Evolutionary conservation across 1,140 invertebrate species (phyloP), one percentile per base, ranked within the genome.

Genomic region (Lamellibrachia luymesi): DNA sequence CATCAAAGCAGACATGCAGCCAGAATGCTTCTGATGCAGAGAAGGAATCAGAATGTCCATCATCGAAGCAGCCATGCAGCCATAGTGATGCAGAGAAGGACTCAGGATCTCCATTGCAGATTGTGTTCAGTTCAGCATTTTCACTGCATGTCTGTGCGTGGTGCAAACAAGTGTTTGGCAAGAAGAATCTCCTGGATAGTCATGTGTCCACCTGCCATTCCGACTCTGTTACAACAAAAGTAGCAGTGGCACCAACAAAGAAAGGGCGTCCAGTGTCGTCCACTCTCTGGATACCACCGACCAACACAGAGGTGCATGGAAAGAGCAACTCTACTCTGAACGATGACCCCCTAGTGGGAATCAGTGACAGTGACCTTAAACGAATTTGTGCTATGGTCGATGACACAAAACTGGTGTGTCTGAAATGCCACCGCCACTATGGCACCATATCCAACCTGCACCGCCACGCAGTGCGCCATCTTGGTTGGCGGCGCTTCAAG

Each of bases 401-500:
- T 93, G 94, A 94, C 50, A 94, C 94, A 10, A 94, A 95, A 0
- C 91, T 95, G 38, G 94, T 94, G n/a, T 96, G 96, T 94, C 92
- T 95, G n/a, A 94, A 96, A 90, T 96, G 96, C 94, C 94, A 95
- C 25, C 94, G 95, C 64, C 93, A 93, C 25, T 96, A 95, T 93
- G 94, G 94, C 13, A 95, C 94, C n/a, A 94, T 95, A 52, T 96
- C 95, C 13, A 52, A 64, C 38, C 93, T 96, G n/a, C 94, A 95
- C 7, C 95, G 96, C 22, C 96, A 96, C 94, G 95, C 95, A 50
- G 96, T 96, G 10, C 94, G 95, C 25, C 96, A 96, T 93, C 94
- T 96, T 80, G 96, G 96, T 8, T 96, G 96, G 96, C 95, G 95
- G n/a, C 94, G 96, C 8, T 96, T 95, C 93, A 95, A 96, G 92